A percentile compares a stretch with the other conserved stretches of the same genome.
These are phyloP conservation scores for Strigops habroptila DNA, from an alignment of 2,113 vertebrate species.

Conservation along the genomic window DNA sequence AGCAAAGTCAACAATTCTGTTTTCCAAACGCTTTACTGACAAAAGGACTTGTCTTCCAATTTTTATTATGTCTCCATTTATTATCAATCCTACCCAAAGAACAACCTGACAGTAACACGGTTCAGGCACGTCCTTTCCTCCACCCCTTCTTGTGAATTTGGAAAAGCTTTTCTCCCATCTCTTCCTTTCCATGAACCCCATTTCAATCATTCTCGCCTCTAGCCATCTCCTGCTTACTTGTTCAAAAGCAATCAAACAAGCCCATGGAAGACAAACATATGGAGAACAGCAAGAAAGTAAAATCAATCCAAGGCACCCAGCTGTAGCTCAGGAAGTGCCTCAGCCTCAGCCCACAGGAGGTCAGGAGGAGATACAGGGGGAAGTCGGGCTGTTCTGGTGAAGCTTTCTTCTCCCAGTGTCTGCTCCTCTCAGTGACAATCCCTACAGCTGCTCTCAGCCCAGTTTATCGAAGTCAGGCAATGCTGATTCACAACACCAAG, in stretches of 20 bases:
- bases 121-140: not conserved
- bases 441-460: not conserved
- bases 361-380: not conserved
- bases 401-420: not conserved
- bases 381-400: not conserved
- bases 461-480: not conserved
- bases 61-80: not conserved
- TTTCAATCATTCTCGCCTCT: not conserved
- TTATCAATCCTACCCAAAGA: not conserved
- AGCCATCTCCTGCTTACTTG: not conserved
- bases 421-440: not conserved
- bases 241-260: not conserved
- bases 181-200: not conserved
- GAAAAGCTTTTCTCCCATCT: not conserved
- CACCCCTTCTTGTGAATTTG: not conserved
- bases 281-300: not conserved
- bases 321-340: not conserved
- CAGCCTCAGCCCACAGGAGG: accelerated
- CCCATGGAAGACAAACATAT: not conserved
- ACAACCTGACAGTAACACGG: not conserved
- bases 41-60: not conserved
- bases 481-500: not conserved
- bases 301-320: not conserved
- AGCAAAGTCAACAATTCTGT: not conserved
- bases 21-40: not conserved